Base-by-base conservation (phyloP, 2,888 invertebrate species). In the Mechanitis messenoides region DNA sequence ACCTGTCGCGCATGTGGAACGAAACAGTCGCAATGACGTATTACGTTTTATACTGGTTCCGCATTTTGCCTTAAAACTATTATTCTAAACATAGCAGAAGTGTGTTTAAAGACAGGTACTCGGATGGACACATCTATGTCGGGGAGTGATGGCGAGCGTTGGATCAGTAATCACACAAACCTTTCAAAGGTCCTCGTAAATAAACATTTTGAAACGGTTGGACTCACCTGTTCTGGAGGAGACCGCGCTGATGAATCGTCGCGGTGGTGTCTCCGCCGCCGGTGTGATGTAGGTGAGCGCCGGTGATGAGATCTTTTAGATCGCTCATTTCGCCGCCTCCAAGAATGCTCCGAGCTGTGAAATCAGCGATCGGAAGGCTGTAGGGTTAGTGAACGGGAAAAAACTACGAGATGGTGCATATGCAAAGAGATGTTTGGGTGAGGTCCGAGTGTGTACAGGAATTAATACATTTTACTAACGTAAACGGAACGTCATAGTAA, bases 261-360 rank as follows among this genome's bases (percentile, higher is more conserved):
- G 73, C 89, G 88, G 69, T 90, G 90, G 71, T 89, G 91, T 81
- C 94, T 94, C 76, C 93, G 92, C 76, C 95, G 93, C 71, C 94
- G 92, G 79, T 94, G 94, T 77, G 94, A 94, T 73, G 93, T 94
- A 67, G 94, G 94, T 69, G 95, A 95, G 71, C 96, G 95, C 81
- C 96, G 93, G 72, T 95, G 93, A 83, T 95, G 93, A 77, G 95
- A 95, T 73, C 96, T 93, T 86, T 96, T 96, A 84, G 95, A 96
- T 71, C 96, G 94, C 77, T 95, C 92, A 93, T 95, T 86, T 92
- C 95, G 89, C 91, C 95, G 80, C 92, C 95, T 83, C 94, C 95
- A 85, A 92, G 93, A 91, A 92, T 95, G 94, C 91, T 93, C 93
- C 85, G 93, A 92, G 87, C 93, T 93, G 93, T 92, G 93, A 79